Evolutionary conservation across 2,113 vertebrate species (phyloP).

Genomic region (Tragelaphus imberbis): DNA sequence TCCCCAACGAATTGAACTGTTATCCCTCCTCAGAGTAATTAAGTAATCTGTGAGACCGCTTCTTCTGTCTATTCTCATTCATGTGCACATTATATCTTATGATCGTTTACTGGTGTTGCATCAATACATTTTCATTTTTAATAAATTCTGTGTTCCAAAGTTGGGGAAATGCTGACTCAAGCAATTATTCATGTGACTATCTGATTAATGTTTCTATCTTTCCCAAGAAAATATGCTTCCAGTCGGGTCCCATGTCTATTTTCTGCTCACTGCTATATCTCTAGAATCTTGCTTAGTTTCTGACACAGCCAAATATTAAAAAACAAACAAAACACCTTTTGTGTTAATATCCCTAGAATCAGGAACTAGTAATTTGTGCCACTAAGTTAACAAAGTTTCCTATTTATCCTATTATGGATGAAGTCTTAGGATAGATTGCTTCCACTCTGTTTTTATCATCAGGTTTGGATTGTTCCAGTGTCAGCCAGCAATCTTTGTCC

Average conservation of each 20-base stretch:
- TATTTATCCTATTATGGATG: background rate
- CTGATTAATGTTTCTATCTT: conserved; percentile 55
- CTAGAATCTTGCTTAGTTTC: background rate
- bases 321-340: background rate
- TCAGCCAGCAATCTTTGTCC: background rate
- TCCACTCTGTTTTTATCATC: background rate
- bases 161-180: conserved; percentile 57
- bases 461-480: background rate
- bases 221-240: conserved; percentile 35
- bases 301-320: background rate
- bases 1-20: background rate
- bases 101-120: conserved; percentile 21
- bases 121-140: conserved; percentile 48
- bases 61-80: conserved; percentile 29
- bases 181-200: conserved; percentile 37
- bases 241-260: background rate
- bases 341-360: background rate
- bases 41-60: background rate
- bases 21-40: conserved; percentile 4
- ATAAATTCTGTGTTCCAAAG: conserved; percentile 38
- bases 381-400: background rate
- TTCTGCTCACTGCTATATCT: background rate
- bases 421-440: background rate
- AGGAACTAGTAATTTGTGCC: background rate
- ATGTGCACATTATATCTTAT: conserved; percentile 12